Evolutionary conservation across 1,140 invertebrate species (phyloP).

Genomic region (Venturia canescens): DNA sequence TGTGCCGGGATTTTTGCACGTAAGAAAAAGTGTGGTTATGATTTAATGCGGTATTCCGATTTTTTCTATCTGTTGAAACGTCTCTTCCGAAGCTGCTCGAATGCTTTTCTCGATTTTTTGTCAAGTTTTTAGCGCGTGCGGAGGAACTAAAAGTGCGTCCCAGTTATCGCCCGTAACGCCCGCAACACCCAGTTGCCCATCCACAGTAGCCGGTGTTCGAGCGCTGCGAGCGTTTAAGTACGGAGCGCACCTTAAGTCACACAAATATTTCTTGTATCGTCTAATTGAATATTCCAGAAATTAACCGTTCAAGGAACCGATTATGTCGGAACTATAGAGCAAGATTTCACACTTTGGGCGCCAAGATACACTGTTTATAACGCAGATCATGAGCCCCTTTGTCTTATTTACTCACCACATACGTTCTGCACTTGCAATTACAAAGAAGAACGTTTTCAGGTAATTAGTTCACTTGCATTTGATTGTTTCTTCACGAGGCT

Average conservation of each 20-base stretch:
- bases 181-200: too few species aligned
- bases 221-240: too few species aligned
- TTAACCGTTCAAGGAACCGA: slow-evolving; percentile 59
- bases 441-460: slow-evolving; percentile 65
- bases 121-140: too few species aligned
- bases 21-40: slow-evolving; percentile 41
- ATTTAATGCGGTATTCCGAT: not conserved
- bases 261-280: not conserved
- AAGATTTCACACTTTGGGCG: slow-evolving; percentile 63
- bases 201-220: too few species aligned
- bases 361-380: slow-evolving; percentile 67
- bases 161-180: too few species aligned
- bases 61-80: not conserved
- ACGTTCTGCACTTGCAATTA: slow-evolving; percentile 65
- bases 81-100: too few species aligned
- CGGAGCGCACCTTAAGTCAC: not conserved
- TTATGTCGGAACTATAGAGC: slow-evolving; percentile 64
- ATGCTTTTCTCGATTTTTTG: too few species aligned
- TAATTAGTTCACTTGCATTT: slow-evolving; percentile 43
- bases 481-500: too few species aligned
- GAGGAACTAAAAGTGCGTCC: too few species aligned
- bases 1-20: slow-evolving; percentile 59
- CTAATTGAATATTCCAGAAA: slow-evolving; percentile 53
- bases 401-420: slow-evolving; percentile 64
- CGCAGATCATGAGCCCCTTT: slow-evolving; percentile 48